phyloP scores from a whole-genome alignment of 53 echinoderm and acorn worm species.

The Antedon mediterranea region DNA sequence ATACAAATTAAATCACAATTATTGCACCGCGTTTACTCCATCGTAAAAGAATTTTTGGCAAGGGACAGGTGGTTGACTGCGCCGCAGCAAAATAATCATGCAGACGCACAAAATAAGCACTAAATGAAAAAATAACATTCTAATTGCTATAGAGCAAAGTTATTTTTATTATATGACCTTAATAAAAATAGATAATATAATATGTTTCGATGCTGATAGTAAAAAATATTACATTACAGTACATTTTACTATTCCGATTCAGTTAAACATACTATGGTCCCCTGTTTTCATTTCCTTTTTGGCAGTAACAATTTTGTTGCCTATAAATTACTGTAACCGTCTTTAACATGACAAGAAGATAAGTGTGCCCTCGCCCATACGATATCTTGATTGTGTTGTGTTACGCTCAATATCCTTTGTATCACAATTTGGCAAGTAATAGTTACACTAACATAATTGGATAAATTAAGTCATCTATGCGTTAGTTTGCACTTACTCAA shows the following conservation, averaged over 20 bases:
- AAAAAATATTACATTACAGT: too few species aligned
- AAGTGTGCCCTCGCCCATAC: neutral
- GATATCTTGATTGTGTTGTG: neutral
- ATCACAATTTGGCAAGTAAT: neutral
- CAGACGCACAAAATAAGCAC: neutral
- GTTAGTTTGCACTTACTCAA: neutral
- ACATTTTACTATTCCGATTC: too few species aligned
- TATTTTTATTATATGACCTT: too few species aligned
- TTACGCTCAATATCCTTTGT: neutral
- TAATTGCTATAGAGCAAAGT: too few species aligned
- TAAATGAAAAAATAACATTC: neutral
- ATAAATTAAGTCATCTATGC: neutral
- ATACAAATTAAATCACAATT: slow-evolving; percentile 1
- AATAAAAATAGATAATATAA: too few species aligned
- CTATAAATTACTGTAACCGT: neutral
- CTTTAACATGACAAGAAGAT: neutral
- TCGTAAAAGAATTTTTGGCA: neutral
- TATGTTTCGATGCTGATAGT: too few species aligned
- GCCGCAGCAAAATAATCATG: neutral
- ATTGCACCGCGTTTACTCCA: neutral
- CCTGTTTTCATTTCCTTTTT: neutral
- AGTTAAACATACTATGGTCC: too few species aligned
- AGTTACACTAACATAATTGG: neutral
- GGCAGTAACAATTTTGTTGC: neutral
- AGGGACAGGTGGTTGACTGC: neutral